Percentiles rank a stretch among this genome's conserved stretches.
These are phyloP conservation scores for Oryzias melastigma DNA, from an alignment of 2,113 vertebrate species.

Conservation along the genomic window DNA sequence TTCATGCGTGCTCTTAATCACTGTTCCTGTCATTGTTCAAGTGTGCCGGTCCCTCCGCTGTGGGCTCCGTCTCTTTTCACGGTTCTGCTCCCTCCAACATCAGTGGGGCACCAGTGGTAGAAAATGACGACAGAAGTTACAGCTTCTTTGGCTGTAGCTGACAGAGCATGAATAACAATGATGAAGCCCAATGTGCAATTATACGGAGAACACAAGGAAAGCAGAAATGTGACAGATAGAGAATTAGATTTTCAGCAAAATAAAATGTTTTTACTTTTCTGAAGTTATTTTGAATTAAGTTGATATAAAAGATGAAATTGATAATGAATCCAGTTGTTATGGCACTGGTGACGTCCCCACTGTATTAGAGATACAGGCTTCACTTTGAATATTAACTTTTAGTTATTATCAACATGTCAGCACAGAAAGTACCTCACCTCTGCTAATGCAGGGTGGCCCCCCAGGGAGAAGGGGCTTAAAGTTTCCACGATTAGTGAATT, in stretches of 20 bases:
- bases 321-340: no score
- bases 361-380: not conserved
- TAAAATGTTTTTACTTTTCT: not conserved
- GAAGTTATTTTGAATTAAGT: not conserved
- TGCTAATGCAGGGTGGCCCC: no score
- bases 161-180: conserved; percentile 23
- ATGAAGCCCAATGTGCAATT: conserved; percentile 12
- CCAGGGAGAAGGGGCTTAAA: no score
- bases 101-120: conserved; percentile 13
- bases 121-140: conserved; percentile 33
- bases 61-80: conserved; percentile 48
- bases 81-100: conserved; percentile 21
- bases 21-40: conserved; percentile 34
- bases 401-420: no score
- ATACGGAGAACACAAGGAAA: conserved; percentile 17
- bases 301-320: not conserved
- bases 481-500: no score
- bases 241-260: no score
- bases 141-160: conserved; percentile 39
- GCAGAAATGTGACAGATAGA: not conserved
- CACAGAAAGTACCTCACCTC: no score
- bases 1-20: conserved; percentile 6
- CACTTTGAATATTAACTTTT: no score
- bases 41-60: conserved; percentile 25
- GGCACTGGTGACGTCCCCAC: not conserved